These are phyloP conservation scores for Stigmatopora argus DNA, from an alignment of 2,113 vertebrate genomes.

Conservation along the genomic window DNA sequence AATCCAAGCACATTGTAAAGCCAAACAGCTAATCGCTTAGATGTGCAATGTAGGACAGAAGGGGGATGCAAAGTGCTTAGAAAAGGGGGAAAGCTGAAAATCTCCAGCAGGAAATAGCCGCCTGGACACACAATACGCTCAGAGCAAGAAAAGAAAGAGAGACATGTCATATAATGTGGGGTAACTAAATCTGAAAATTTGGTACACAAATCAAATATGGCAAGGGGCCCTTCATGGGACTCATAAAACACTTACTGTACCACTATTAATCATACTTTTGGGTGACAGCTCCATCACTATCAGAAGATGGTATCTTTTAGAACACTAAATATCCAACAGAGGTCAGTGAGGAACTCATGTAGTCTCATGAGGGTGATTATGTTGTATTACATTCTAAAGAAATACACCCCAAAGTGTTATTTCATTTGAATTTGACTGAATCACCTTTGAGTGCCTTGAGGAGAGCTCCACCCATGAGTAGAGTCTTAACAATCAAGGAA, in stretches of 20 bases:
- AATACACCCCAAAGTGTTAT: conserved; percentile 15
- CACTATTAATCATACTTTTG: neutral
- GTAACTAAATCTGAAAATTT: conserved; percentile 1
- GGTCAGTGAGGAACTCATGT: conserved; percentile 4
- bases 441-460: conserved; percentile 34
- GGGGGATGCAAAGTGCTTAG: conserved; percentile 16
- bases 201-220: conserved; percentile 17
- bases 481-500: conserved; percentile 34
- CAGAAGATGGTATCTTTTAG: neutral
- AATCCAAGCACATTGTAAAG: conserved; percentile 30
- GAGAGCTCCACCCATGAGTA: conserved; percentile 40
- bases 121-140: conserved; percentile 1
- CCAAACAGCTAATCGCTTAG: conserved; percentile 34
- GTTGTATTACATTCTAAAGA: conserved; percentile 8
- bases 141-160: neutral
- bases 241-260: neutral
- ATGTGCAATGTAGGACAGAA: conserved; percentile 36
- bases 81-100: conserved; percentile 29
- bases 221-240: neutral
- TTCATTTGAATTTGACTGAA: conserved; percentile 38
- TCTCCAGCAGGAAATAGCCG: conserved; percentile 19
- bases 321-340: neutral
- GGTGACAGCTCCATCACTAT: neutral
- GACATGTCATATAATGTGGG: neutral
- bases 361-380: conserved; percentile 11